Conservation (phyloP, 2,113 vertebrate species). For the Halichoeres trimaculatus region DNA sequence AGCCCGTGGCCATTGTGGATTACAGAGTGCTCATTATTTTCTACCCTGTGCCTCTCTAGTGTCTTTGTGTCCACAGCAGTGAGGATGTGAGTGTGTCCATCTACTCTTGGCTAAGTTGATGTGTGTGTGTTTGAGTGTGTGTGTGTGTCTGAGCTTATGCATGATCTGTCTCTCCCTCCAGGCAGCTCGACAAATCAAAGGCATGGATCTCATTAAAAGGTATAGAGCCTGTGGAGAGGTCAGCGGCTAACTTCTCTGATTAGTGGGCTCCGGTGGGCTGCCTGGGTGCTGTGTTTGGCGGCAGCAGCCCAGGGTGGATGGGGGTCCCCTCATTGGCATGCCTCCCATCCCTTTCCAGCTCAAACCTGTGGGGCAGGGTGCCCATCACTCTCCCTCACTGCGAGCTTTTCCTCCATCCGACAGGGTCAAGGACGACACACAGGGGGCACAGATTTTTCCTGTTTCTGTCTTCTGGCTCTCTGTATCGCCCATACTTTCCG, state of each 20-base stretch:
- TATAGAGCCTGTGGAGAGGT: conserved; percentile 66
- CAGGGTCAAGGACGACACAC: conserved; percentile 71
- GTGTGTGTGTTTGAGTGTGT: conserved; percentile 29
- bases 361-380: conserved; percentile 45
- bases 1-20: conserved; percentile 49
- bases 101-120: conserved; percentile 24
- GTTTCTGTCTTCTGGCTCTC: neutral
- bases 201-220: conserved; percentile 75
- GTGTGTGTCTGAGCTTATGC: conserved; percentile 33
- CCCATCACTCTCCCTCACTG: conserved; percentile 43
- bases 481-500: conserved; percentile 26
- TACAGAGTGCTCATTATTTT: conserved; percentile 65
- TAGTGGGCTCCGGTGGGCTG: conserved; percentile 55
- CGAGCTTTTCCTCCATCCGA: conserved; percentile 29
- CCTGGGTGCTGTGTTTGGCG: conserved; percentile 38
- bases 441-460: conserved; percentile 49
- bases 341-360: conserved; percentile 61
- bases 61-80: conserved; percentile 37
- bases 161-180: conserved; percentile 59
- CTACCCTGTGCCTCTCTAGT: conserved; percentile 19
- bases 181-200: conserved; percentile 73
- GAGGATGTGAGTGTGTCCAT: conserved; percentile 40
- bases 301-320: neutral
- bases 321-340: conserved; percentile 31
- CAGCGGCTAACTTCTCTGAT: conserved; percentile 74